Percentiles rank a stretch among this genome's conserved stretches.
These are phyloP conservation scores for Chascanopsetta lugubris DNA, from an alignment of 2,113 vertebrate species.

Conservation along the genomic window DNA sequence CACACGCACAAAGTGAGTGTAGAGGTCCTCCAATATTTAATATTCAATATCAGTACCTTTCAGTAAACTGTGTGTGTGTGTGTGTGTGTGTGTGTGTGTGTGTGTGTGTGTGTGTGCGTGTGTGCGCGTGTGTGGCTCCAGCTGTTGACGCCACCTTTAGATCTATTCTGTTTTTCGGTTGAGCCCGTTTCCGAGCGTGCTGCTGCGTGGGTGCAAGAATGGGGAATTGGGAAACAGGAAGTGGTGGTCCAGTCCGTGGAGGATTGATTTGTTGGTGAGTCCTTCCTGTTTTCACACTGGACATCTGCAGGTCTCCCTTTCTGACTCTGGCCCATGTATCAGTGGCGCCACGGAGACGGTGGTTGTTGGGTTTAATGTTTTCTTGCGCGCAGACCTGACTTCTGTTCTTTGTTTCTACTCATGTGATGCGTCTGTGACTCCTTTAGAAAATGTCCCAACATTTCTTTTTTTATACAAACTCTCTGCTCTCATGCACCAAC, in stretches of 20 bases:
- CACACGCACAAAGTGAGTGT: background rate
- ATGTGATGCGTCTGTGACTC: no score
- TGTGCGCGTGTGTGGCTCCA: no score
- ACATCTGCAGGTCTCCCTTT: slow-evolving; percentile 58
- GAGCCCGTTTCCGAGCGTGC: background rate
- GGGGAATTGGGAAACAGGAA: slow-evolving; percentile 67
- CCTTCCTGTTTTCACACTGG: slow-evolving; percentile 66
- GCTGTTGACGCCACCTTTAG: no score
- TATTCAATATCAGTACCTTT: background rate
- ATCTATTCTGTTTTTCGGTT: background rate
- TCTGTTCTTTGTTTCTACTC: background rate
- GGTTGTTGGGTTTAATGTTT: background rate
- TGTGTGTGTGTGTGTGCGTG: background rate
- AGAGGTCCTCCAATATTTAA: background rate
- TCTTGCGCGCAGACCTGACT: background rate
- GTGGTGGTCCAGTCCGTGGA: slow-evolving; percentile 45
- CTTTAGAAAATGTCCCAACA: no score
- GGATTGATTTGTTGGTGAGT: slow-evolving; percentile 38
- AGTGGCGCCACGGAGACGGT: background rate
- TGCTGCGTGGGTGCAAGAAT: slow-evolving; percentile 31
- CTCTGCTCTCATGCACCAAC: no score
- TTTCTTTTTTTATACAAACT: no score
- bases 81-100: background rate
- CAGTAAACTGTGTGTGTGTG: background rate
- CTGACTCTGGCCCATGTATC: slow-evolving; percentile 17